A percentile compares a stretch with the other conserved stretches of the same genome.
Conservation (phyloP, 2,113 vertebrate genomes). For the Zapus hudsonius region DNA sequence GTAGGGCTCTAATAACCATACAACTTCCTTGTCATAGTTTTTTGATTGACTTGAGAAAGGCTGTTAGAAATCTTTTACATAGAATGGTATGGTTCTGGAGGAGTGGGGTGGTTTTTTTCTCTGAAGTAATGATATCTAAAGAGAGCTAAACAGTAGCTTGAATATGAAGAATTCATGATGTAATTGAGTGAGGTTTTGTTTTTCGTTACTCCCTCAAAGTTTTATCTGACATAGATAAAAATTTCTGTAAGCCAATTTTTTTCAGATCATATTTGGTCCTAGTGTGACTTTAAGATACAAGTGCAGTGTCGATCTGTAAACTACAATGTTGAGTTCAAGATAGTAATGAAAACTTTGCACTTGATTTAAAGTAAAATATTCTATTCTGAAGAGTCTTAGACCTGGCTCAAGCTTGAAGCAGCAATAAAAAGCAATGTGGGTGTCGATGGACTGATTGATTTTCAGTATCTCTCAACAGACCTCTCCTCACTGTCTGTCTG, state of each 20-base stretch:
- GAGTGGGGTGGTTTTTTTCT: background rate
- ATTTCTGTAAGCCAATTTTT: background rate
- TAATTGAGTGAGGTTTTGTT: background rate
- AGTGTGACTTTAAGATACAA: background rate
- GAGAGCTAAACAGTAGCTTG: background rate
- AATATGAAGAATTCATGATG: background rate
- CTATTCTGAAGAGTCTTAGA: background rate
- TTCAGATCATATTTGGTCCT: background rate
- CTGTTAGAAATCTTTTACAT: background rate
- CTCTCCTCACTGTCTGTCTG: background rate
- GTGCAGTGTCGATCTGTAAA: background rate
- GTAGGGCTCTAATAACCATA: background rate
- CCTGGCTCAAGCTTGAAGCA: background rate
- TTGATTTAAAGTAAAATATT: background rate
- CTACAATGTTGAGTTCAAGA: background rate
- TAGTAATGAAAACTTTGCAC: background rate
- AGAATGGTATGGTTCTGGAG: background rate
- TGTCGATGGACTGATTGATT: background rate
- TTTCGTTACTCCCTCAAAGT: background rate
- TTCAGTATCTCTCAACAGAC: background rate
- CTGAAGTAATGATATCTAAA: background rate
- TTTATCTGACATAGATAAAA: background rate
- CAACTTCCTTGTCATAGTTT: background rate
- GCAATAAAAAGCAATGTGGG: fast-evolving
- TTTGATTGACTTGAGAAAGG: background rate